A percentile compares a stretch with the other conserved stretches of the same genome.
These are phyloP conservation scores for Machimus atricapillus DNA, from an alignment of 2,888 invertebrate genomes.

Conservation along the genomic window DNA sequence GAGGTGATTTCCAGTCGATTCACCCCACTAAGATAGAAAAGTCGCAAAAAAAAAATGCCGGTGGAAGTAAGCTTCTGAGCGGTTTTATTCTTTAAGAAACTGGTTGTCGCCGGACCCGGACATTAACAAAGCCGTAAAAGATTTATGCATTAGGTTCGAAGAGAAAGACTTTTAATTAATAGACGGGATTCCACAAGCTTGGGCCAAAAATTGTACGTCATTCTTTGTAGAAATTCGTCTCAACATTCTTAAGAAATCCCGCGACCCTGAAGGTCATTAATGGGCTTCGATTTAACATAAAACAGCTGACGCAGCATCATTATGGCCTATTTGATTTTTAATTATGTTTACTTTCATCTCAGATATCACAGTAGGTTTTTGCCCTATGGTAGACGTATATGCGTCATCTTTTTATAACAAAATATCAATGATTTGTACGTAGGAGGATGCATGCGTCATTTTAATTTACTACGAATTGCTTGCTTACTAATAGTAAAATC, in stretches of 20 bases:
- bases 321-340: not conserved
- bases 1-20: not conserved
- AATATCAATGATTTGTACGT: not conserved
- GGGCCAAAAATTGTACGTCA: not conserved
- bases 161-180: not conserved
- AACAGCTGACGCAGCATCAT: not conserved
- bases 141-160: not conserved
- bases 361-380: not conserved
- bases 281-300: not conserved
- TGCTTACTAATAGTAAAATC: not conserved
- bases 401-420: not conserved
- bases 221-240: not conserved
- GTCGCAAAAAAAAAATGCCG: conserved; percentile 7
- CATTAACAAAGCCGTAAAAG: conserved; percentile 1
- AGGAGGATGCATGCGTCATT: not conserved
- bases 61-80: not conserved
- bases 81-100: not conserved
- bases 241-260: not conserved
- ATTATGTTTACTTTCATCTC: not conserved
- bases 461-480: not conserved
- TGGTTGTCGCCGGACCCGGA: conserved; percentile 13
- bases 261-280: not conserved
- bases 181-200: not conserved
- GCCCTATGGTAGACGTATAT: not conserved
- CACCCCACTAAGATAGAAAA: not conserved